phyloP scores from a whole-genome alignment of 1,140 invertebrate species.

The Trinorchestia longiramus region DNA sequence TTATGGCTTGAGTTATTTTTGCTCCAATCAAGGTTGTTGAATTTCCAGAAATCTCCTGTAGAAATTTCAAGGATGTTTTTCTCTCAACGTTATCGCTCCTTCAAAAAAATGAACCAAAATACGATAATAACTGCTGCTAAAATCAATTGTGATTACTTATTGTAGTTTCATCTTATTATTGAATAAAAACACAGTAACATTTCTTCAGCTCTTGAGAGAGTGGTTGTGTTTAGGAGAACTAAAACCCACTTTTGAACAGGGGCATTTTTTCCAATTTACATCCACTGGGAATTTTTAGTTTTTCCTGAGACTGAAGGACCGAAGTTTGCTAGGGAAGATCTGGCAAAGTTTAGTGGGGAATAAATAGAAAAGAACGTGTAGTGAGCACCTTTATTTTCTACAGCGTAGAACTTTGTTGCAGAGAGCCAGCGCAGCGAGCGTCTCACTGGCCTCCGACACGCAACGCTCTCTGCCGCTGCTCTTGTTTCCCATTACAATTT shows the following conservation, averaged over 20 bases:
- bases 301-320: not conserved
- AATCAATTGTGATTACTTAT: not conserved
- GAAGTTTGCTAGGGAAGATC: not conserved
- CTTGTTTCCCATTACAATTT: not conserved
- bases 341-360: constrained; percentile 11
- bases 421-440: not conserved
- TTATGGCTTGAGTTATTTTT: too few relatives aligned
- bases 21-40: too few relatives aligned
- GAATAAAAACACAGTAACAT: not conserved
- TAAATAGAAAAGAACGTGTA: not conserved
- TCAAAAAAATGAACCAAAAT: not conserved
- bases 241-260: not conserved
- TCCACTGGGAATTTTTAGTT: not conserved
- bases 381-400: not conserved
- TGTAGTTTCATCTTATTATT: not conserved
- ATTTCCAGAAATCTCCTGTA: too few relatives aligned
- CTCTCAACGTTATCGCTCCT: not conserved
- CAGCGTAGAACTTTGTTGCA: not conserved
- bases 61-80: too few relatives aligned
- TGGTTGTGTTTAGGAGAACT: not conserved
- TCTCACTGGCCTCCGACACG: not conserved
- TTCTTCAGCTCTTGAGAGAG: not conserved
- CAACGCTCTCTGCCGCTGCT: not conserved
- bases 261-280: not conserved
- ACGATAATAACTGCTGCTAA: not conserved